Base-by-base conservation (phyloP, 2,888 invertebrate species). In the Deilephila elpenor region DNA sequence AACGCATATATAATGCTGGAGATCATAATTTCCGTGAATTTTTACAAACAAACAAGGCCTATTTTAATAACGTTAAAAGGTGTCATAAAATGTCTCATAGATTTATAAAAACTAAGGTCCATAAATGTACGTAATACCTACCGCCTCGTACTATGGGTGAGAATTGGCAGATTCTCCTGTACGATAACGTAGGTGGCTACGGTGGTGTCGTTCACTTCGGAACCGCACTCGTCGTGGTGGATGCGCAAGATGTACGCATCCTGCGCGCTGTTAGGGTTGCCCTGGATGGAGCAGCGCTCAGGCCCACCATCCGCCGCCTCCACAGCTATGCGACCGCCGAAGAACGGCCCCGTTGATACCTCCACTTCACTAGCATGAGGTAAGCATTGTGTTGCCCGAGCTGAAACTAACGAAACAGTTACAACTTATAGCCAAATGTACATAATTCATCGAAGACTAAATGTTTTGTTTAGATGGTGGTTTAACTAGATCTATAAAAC, bases 131-230 rank as follows among this genome's bases (percentile, higher is more conserved):
- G 59, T 70, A 59, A 73, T 72, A 71, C 75, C 84, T 87, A 96
- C 96, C 96, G 95, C 79, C 97, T 91, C 0, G 97, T 97, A 84
- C 97, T 97, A 87, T 98, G 97, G 0, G 98, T 98, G 60, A 98
- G 95, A 82, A 98, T 97, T 5, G 97, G 97, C 74, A 97, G 91
- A 89, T 97, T 97, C 88, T 98, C 98, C 88, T 97, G 97, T 7
- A 98, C 98, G 53, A 97, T 96, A 44, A 98, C 97, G 86, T 97
- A 97, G 0, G 97, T 97, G 61, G 97, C 97, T 34, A 97, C 97
- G 0, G 97, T 97, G 32, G 97, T 97, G 70, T 96, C 96, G 81
- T 97, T 97, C 44, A 97, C 96, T 81, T 96, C 95, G 67, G 97
- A 97, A 67, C 97, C 97, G 84, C 97, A 97, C 80, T 95, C 95